Evolutionary conservation across 2,888 invertebrate species (phyloP), one percentile per base, ranked within the genome.

Genomic region (Brachycybe producta): DNA sequence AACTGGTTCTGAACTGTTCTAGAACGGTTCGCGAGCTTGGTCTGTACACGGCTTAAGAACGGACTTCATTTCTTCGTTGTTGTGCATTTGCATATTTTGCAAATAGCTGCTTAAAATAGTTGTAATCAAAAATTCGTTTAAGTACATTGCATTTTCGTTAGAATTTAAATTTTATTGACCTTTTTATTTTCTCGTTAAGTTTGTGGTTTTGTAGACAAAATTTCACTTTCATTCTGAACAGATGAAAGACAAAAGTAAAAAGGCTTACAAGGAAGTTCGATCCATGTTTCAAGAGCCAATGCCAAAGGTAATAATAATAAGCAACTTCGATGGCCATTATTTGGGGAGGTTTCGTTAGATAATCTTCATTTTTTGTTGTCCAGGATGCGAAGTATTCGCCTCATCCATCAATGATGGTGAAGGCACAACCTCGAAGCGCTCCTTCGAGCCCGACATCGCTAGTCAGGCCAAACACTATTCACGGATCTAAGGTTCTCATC

Each of bases 191-290:
- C 11, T 27, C 30, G 26, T 30, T 23, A 40, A 30, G 7, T 17
- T 8, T 21, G 11, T 45, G 17, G 13, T 41, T n/a, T 35, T 15
- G 13, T 7, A 34, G 41, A 17, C 15, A n/a, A 11, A 8, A 53
- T 13, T 17, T 19, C 46, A 39, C 42, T 38, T 49, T 51, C 13
- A 32, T 42, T 62, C 17, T 57, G n/a, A n/a, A n/a, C n/a, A 81
- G 81, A 79, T 82, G 3, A 80, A 78, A 67, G 81, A 80, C 35
- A 65, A 65, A 54, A 62, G 70, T 30, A 68, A 67, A 57, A 80
- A 80, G 50, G 84, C 79, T 2, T 83, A 82, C 61, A 82, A 82
- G 66, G 84, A 80, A 51, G 70, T 84, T 26, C 75, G 78, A 59
- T 80, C 79, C 42, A 82, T 79, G 68, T 63, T 73, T 24, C 65